These are phyloP conservation scores for Sapayoa aenigma DNA, from an alignment of 2,113 vertebrate species.

Conservation along the genomic window DNA sequence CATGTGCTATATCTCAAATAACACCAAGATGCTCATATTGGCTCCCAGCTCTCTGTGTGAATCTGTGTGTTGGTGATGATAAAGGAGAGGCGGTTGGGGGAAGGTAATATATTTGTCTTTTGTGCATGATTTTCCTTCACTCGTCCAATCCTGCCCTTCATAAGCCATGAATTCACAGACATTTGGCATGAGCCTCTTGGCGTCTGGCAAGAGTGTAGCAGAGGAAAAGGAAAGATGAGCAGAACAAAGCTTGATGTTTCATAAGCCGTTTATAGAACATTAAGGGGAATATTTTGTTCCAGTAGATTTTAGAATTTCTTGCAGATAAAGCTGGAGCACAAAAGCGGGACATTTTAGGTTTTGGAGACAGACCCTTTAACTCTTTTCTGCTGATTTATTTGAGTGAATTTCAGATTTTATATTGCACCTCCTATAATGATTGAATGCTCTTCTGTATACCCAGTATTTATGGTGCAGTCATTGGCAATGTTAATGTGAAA, in stretches of 20 bases:
- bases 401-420: slow-evolving; percentile 55
- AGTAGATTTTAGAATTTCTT: slow-evolving; percentile 32
- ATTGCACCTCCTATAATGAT: slow-evolving; percentile 55
- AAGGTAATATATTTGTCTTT: slow-evolving; percentile 8
- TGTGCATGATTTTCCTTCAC: background rate
- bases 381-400: slow-evolving; percentile 59
- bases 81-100: background rate
- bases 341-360: background rate
- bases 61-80: background rate
- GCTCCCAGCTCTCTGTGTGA: background rate
- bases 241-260: slow-evolving; percentile 24
- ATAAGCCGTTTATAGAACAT: slow-evolving; percentile 1
- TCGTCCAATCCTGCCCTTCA: background rate
- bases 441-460: slow-evolving; percentile 34
- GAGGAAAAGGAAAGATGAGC: slow-evolving; percentile 26
- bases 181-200: slow-evolving; percentile 26
- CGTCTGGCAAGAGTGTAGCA: background rate
- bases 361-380: slow-evolving; percentile 14
- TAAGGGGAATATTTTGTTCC: slow-evolving; percentile 40
- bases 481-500: slow-evolving; percentile 66
- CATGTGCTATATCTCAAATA: background rate
- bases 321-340: slow-evolving; percentile 15
- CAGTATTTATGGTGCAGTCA: slow-evolving; percentile 52
- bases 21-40: slow-evolving; percentile 5
- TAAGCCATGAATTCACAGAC: slow-evolving; percentile 23